phyloP scores from a whole-genome alignment of 2,888 invertebrate species.

The Hanleya hanleyi region DNA sequence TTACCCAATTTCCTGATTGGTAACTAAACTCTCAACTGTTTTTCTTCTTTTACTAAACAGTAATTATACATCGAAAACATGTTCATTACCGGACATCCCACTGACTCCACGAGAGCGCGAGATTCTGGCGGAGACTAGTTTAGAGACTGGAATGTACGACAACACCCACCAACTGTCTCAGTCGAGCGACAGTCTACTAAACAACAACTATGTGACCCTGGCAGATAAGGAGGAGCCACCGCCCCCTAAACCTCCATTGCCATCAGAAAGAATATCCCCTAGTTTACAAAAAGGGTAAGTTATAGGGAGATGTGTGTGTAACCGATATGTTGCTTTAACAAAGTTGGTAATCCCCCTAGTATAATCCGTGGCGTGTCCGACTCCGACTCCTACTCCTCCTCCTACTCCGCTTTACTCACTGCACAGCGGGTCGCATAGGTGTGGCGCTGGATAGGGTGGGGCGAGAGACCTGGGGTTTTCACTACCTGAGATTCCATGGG shows the following conservation, averaged over 20 bases:
- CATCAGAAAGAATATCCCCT: slow-evolving; percentile 74
- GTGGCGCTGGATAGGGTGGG: too few relatives aligned
- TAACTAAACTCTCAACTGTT: too few relatives aligned
- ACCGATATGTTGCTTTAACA: too few relatives aligned
- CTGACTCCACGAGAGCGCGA: slow-evolving; percentile 71
- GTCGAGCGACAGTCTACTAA: slow-evolving; percentile 63
- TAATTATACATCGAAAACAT: slow-evolving; percentile 36
- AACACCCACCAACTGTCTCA: slow-evolving; percentile 50
- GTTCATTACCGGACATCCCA: slow-evolving; percentile 72
- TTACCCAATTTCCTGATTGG: too few relatives aligned
- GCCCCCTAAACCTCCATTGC: slow-evolving; percentile 92
- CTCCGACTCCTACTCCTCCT: too few relatives aligned
- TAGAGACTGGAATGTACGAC: slow-evolving; percentile 55
- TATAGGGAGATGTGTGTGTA: too few relatives aligned
- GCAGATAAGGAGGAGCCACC: slow-evolving; percentile 74
- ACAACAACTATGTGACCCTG: slow-evolving; percentile 41
- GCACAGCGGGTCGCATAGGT: too few relatives aligned
- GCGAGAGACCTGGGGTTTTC: too few relatives aligned
- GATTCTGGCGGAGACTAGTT: slow-evolving; percentile 70
- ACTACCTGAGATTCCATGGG: too few relatives aligned
- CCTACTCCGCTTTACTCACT: too few relatives aligned
- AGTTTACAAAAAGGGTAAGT: not conserved
- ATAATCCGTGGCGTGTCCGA: too few relatives aligned
- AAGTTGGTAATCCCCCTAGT: too few relatives aligned
- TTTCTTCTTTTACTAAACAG: not conserved